Base-by-base conservation (phyloP, 2,797 vertebrate genomes). In the Acanthurus leucopareius region DNA sequence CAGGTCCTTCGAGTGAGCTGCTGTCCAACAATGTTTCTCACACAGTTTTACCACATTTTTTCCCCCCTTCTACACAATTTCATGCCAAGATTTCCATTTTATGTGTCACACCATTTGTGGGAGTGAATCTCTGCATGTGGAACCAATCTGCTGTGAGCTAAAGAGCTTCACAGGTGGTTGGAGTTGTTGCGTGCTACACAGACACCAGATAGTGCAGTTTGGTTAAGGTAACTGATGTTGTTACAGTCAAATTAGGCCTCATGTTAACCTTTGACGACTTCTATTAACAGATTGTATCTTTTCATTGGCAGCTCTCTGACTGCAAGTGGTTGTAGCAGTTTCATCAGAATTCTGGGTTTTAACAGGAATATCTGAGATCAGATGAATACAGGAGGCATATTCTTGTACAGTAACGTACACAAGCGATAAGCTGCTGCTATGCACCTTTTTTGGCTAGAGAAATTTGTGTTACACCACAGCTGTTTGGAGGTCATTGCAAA, bases 101-200 rank as follows among this genome's bases (percentile, higher is more conserved):
- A 92, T 92, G 83, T 91, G 86, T 93, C 86, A 86, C 87, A 80
- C 89, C 85, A 83, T 89, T 91, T 89, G 86, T 86, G 86, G 77
- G 82, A 91, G 88, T 92, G 85, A 75, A 93, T 94, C 93, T 87
- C 79, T 89, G 77, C 94, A 94, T 91, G 81, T 94, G 94, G 92
- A 94, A 94, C 80, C 86, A 93, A 92, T 94, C 85, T 88, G 70
- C 48, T 73, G 79, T 38, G 66, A 82, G 81, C 73, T 94, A 94
- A 95, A 93, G 92, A 90, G 77, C 94, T 93, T 83, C 57, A 35
- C 94, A 95, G 94, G 94, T 95, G 92, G 84, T 60, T 83, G 83
- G 85, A 86, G 82, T 80, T 53, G 65, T 88, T 90, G 84, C 80
- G 76, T 92, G 87, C 82, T 88, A 74, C 80, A 82, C 59, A 63